Percentiles rank a stretch among this genome's conserved stretches.
phyloP scores from a whole-genome alignment of 2,113 vertebrate species.

The Caranx melampygus region DNA sequence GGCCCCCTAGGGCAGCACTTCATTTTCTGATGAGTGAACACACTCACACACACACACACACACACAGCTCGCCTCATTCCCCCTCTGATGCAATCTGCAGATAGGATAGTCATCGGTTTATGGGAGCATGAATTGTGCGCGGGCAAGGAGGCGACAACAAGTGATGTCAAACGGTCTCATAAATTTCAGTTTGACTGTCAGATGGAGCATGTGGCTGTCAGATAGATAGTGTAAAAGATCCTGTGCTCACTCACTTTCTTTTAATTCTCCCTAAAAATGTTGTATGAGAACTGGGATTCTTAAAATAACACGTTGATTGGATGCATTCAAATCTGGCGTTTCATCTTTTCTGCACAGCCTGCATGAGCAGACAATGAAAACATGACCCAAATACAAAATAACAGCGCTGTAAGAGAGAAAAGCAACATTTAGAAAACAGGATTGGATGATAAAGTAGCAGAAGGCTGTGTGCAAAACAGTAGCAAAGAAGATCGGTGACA shows the following conservation, averaged over 20 bases:
- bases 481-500: too few relatives aligned
- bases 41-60: conserved; percentile 10
- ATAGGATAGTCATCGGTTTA: conserved; percentile 50
- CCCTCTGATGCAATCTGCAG: conserved; percentile 39
- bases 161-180: conserved; percentile 12
- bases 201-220: neutral
- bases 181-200: conserved; percentile 53
- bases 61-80: neutral
- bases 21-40: conserved; percentile 46
- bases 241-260: neutral
- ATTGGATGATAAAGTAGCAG: neutral
- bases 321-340: neutral
- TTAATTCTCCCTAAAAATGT: neutral
- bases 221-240: conserved; percentile 4
- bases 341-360: neutral
- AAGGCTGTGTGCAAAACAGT: too few relatives aligned
- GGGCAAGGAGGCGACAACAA: neutral
- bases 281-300: neutral
- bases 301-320: neutral
- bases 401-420: neutral
- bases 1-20: conserved; percentile 39
- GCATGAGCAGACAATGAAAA: neutral
- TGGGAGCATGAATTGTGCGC: conserved; percentile 37
- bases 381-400: neutral
- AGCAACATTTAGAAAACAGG: neutral